These are phyloP conservation scores for Columba guinea DNA, from an alignment of 2,797 vertebrate species.

Conservation along the genomic window DNA sequence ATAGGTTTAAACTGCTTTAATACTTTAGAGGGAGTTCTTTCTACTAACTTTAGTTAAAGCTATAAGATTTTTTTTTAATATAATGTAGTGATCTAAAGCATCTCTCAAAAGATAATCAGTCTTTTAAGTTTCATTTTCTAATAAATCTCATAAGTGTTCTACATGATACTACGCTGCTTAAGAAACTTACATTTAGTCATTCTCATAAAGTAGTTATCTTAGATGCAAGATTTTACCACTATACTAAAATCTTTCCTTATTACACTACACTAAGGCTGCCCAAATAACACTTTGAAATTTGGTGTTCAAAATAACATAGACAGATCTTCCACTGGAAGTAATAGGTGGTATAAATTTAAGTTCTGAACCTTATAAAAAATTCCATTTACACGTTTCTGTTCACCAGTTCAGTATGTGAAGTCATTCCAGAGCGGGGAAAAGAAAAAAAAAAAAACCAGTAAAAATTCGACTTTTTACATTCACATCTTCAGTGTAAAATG, in stretches of 20 bases:
- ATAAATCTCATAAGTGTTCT: not conserved
- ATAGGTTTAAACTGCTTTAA: not conserved
- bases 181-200: constrained; percentile 15
- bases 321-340: not conserved
- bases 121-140: constrained; percentile 2
- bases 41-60: not conserved
- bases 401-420: not conserved
- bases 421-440: not conserved
- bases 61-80: not conserved
- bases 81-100: not conserved
- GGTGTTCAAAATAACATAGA: not conserved
- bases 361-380: not conserved
- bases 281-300: constrained; percentile 23
- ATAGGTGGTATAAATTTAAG: not conserved
- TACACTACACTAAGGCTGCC: not conserved
- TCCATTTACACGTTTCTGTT: not conserved
- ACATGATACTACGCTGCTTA: not conserved
- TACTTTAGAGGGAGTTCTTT: not conserved
- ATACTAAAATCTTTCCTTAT: constrained; percentile 47
- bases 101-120: not conserved
- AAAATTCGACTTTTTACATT: not conserved
- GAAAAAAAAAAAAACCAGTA: not conserved
- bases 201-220: constrained; percentile 21
- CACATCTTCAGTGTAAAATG: not conserved
- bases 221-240: constrained; percentile 42